Percentiles rank a stretch among this genome's conserved stretches.
These are phyloP conservation scores for Tachina fera DNA, from an alignment of 2,888 invertebrate genomes.

Conservation along the genomic window DNA sequence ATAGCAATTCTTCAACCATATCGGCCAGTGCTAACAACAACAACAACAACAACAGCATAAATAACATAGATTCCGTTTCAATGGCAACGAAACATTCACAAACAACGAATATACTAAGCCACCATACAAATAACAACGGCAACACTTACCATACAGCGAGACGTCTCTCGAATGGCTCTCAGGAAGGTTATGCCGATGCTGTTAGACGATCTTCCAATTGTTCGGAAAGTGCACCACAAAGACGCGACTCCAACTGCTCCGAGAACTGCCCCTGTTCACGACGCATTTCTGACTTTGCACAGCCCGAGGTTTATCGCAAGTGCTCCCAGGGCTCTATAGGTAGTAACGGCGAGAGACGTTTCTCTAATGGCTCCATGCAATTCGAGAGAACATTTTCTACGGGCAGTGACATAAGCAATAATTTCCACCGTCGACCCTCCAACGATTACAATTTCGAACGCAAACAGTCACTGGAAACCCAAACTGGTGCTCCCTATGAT, in stretches of 20 bases:
- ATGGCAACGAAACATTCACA: conserved; percentile 24
- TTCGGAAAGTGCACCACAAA: conserved; percentile 79
- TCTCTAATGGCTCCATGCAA: conserved; percentile 83
- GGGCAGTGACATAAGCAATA: conserved; percentile 75
- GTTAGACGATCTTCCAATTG: conserved; percentile 82
- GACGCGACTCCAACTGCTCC: conserved; percentile 82
- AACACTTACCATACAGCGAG: conserved; percentile 75
- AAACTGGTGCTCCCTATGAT: conserved; percentile 74
- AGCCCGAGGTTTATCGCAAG: conserved; percentile 79
- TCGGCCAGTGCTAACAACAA: conserved; percentile 75
- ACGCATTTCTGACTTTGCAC: conserved; percentile 81
- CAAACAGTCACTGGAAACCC: conserved; percentile 77
- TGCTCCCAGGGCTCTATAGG: conserved; percentile 83
- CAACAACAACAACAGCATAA: conserved; percentile 55
- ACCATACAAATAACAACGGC: conserved; percentile 61
- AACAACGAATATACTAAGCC: conserved; percentile 39
- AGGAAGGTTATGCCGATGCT: conserved; percentile 79
- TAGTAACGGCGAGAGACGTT: conserved; percentile 83
- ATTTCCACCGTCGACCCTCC: conserved; percentile 79
- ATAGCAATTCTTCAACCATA: conserved; percentile 87
- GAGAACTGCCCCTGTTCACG: conserved; percentile 82
- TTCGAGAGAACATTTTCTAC: conserved; percentile 81
- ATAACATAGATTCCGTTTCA: conserved; percentile 60
- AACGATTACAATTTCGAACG: conserved; percentile 80
- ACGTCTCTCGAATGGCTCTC: conserved; percentile 82